Base-by-base conservation (phyloP, 2,888 invertebrate genomes). In the Lycaena phlaeas region DNA sequence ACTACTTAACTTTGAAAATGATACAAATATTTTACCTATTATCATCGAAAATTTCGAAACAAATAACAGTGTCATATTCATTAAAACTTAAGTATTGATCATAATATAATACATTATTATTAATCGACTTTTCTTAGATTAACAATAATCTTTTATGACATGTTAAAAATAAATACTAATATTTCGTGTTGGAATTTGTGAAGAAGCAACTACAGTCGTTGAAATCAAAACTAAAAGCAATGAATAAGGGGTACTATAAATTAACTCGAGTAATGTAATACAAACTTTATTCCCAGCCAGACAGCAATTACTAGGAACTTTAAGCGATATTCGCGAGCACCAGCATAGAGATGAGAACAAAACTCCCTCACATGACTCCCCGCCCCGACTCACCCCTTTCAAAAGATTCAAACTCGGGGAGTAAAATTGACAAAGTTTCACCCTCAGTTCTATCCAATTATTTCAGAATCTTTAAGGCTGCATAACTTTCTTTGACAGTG, bases 251-350 rank as follows among this genome's bases (percentile, higher is more conserved):
- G 67, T 59, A 73, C 71, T 71, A 79, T 77, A 81, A 79, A 81
- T 79, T 74, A 79, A 75, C 64, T 74, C 62, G 65, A 65, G 70
- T 81, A 79, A 77, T 75, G 77, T 78, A 72, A 79, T 76, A 79
- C 77, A 78, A 79, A 77, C 72, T 81, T 82, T 76, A 79, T 72
- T 78, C 71, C 58, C 61, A 75, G 73, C 72, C 75, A 78, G 77
- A 79, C 79, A 77, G 77, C 75, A 84, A 82, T 82, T 81, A 79
- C 69, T 70, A 56, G 57, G 67, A 82, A 81, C 67, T 82, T 79
- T 66, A 71, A 75, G 70, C 74, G 69, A 75, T 71, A 74, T 81
- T 82, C 79, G 72, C 68, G 67, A 77, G 74, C 69, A 71, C 67
- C n/a, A 66, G 71, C 69, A 67, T 64, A 72, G 65, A 63, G 66